Evolutionary conservation across 2,797 vertebrate species (phyloP).

Genomic region (Hyperoplus lanceolatus): DNA sequence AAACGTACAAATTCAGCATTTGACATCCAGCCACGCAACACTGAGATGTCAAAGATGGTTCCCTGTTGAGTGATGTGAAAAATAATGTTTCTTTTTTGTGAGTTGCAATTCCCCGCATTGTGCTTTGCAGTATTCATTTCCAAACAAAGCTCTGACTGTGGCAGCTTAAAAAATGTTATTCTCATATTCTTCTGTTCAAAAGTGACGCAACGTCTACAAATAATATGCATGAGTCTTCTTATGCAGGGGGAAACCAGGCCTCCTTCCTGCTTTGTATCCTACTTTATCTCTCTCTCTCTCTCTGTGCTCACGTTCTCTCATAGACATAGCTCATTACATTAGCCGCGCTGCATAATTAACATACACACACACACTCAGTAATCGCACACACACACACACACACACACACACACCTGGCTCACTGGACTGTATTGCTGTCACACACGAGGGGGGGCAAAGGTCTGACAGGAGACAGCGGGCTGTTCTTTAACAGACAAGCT

Average conservation of each 20-base stretch:
- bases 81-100: slow-evolving; percentile 20
- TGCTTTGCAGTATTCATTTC: slow-evolving; percentile 30
- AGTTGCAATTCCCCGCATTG: slow-evolving; percentile 28
- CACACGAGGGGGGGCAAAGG: slow-evolving; percentile 48
- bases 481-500: slow-evolving; percentile 72
- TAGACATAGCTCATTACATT: slow-evolving; percentile 70
- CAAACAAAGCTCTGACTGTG: slow-evolving; percentile 48
- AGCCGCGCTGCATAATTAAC: slow-evolving; percentile 35
- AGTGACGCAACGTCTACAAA: slow-evolving; percentile 67
- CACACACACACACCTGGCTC: slow-evolving; percentile 49
- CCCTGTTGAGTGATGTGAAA: slow-evolving; percentile 28
- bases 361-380: slow-evolving; percentile 15
- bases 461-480: slow-evolving; percentile 71
- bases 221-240: slow-evolving; percentile 34
- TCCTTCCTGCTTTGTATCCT: slow-evolving; percentile 58
- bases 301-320: slow-evolving; percentile 47
- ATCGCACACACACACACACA: slow-evolving; percentile 29
- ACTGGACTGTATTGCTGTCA: slow-evolving; percentile 39
- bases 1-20: slow-evolving; percentile 15
- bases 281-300: slow-evolving; percentile 43
- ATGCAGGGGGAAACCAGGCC: slow-evolving; percentile 53
- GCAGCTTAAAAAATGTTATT: slow-evolving; percentile 48
- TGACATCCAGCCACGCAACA: slow-evolving; percentile 20
- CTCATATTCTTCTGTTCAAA: slow-evolving; percentile 34
- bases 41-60: slow-evolving; percentile 27